Evolutionary conservation across 2,888 invertebrate genomes (phyloP).

Genomic region (Chelonus formosanus): DNA sequence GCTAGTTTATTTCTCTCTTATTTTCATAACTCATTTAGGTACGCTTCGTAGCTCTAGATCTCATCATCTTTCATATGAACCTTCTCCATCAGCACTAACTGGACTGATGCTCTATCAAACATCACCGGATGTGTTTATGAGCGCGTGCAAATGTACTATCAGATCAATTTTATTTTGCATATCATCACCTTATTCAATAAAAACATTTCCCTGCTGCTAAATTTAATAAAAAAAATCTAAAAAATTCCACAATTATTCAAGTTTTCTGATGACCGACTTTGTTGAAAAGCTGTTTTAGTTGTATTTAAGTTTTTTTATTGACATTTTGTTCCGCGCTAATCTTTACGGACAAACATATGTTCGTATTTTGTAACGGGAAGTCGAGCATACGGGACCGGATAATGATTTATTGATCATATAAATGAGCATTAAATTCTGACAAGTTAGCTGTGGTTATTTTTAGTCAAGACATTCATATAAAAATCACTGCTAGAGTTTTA

Average conservation of each 20-base stretch:
- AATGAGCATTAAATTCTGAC: conserved; percentile 40
- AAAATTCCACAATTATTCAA: too few relatives aligned
- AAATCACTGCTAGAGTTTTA: conserved; percentile 4
- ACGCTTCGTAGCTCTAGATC: not conserved
- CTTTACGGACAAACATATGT: conserved; percentile 12
- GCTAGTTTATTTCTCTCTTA: conserved; percentile 11
- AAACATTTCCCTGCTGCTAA: not conserved
- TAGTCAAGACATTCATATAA: conserved; percentile 23
- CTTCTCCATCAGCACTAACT: conserved; percentile 17
- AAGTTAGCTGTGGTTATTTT: conserved; percentile 42
- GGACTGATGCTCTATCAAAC: conserved; percentile 18
- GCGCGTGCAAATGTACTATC: conserved; percentile 2
- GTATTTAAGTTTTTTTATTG: not conserved
- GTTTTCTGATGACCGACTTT: not conserved
- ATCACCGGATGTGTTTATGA: conserved; percentile 29
- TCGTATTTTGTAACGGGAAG: conserved; percentile 52
- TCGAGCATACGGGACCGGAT: conserved; percentile 46
- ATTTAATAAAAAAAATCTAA: too few relatives aligned
- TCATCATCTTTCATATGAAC: conserved; percentile 11
- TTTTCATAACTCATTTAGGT: conserved; percentile 8
- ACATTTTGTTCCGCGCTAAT: conserved; percentile 14
- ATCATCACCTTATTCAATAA: not conserved
- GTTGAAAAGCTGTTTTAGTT: not conserved
- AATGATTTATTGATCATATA: conserved; percentile 54
- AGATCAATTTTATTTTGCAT: conserved; percentile 6